Evolutionary conservation across 2,797 vertebrate genomes (phyloP).

Genomic region (Rhyacichthys aspro): DNA sequence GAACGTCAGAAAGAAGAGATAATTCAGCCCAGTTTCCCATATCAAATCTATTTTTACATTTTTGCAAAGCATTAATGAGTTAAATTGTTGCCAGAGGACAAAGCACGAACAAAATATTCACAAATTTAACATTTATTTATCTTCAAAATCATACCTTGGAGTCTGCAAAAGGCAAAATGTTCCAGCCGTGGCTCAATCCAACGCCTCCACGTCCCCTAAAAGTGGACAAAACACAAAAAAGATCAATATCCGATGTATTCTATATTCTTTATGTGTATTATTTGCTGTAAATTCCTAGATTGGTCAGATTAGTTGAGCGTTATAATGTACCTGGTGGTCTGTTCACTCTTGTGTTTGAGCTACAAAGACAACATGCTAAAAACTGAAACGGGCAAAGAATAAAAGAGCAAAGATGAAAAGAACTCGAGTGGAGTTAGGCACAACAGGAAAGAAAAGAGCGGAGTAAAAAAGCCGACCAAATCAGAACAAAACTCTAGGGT

Average conservation of each 20-base stretch:
- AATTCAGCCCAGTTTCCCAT: too few relatives aligned
- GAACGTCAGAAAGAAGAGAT: too few relatives aligned
- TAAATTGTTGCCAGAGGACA: too few relatives aligned
- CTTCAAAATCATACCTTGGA: too few relatives aligned
- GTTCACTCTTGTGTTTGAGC: conserved; percentile 1
- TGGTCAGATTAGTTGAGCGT: not conserved
- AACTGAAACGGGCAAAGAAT: conserved; percentile 5
- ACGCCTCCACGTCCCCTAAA: not conserved
- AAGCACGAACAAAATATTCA: too few relatives aligned
- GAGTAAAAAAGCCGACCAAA: conserved; percentile 32
- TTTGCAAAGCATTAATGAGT: too few relatives aligned
- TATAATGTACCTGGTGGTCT: conserved; percentile 4
- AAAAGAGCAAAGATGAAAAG: conserved; percentile 29
- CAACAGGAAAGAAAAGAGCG: conserved; percentile 13
- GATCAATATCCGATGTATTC: not conserved
- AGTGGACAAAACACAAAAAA: not conserved
- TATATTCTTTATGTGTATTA: not conserved
- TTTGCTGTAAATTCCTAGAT: not conserved
- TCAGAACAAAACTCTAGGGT: conserved; percentile 47
- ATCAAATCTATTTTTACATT: too few relatives aligned
- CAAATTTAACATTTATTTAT: too few relatives aligned
- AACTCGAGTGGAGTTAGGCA: conserved; percentile 10
- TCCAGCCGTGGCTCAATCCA: not conserved
- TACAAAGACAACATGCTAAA: conserved; percentile 28
- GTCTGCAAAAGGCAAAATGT: not conserved